Percentiles rank a stretch among this genome's conserved stretches.
Evolutionary conservation across 2,797 vertebrate species (phyloP).

Genomic region (Vespertilio murinus): DNA sequence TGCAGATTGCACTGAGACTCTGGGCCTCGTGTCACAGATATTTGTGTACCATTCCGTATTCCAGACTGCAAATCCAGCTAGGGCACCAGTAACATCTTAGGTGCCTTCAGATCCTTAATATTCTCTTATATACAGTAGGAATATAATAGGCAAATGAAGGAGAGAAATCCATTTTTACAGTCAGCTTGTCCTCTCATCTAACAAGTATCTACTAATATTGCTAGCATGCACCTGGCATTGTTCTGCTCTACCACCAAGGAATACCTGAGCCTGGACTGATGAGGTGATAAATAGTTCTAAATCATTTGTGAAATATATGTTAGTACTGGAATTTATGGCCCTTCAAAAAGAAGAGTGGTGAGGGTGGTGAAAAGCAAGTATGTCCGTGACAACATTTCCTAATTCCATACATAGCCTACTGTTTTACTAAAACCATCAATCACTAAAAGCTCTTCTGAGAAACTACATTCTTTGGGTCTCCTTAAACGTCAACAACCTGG

Average conservation of each 20-base stretch:
- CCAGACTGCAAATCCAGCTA: background rate
- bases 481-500: background rate
- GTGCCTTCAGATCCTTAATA: background rate
- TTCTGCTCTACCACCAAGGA: background rate
- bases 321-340: background rate
- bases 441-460: slow-evolving; percentile 23
- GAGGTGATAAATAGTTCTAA: background rate
- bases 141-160: background rate
- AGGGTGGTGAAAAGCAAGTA: background rate
- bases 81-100: background rate
- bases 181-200: background rate
- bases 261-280: background rate
- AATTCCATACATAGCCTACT: background rate
- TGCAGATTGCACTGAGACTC: background rate
- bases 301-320: background rate
- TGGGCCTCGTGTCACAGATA: background rate
- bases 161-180: background rate
- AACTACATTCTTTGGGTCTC: background rate
- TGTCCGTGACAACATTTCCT: background rate
- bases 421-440: background rate
- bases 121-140: background rate
- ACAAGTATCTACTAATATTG: background rate
- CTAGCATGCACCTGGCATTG: background rate
- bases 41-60: no score
- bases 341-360: background rate